Evolutionary conservation across 2,797 vertebrate species (phyloP).

Genomic region (Choloepus didactylus): DNA sequence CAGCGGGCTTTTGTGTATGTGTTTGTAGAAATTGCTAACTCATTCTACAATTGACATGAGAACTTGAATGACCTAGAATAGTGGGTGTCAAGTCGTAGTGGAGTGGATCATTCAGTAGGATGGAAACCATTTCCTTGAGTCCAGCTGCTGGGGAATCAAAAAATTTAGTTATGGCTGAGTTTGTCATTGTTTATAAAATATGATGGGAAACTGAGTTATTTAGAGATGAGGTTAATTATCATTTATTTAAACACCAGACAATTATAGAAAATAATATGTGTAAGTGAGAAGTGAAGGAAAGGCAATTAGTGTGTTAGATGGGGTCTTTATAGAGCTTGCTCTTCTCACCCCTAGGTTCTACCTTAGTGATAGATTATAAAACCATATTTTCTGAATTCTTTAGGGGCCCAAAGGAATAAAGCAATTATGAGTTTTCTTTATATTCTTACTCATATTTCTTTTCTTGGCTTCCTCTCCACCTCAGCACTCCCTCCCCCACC

Average conservation of each 20-base stretch:
- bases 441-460: neutral
- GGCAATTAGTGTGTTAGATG: neutral
- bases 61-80: no score
- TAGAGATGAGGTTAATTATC: neutral
- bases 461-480: neutral
- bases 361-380: conserved; percentile 2
- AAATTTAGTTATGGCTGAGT: neutral
- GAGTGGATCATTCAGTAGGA: neutral
- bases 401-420: neutral
- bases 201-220: neutral
- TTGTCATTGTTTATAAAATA: conserved; percentile 46
- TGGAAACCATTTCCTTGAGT: neutral
- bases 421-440: neutral
- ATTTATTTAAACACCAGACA: neutral
- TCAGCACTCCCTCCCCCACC: no score
- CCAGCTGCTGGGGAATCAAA: neutral
- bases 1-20: no score
- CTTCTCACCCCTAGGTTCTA: neutral
- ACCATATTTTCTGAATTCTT: conserved; percentile 17
- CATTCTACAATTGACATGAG: no score
- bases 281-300: neutral
- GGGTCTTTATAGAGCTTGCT: neutral
- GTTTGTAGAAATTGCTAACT: no score
- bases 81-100: neutral
- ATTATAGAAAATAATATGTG: neutral